Base-by-base conservation (phyloP, 2,888 invertebrate species). In the Dynastes grantii region DNA sequence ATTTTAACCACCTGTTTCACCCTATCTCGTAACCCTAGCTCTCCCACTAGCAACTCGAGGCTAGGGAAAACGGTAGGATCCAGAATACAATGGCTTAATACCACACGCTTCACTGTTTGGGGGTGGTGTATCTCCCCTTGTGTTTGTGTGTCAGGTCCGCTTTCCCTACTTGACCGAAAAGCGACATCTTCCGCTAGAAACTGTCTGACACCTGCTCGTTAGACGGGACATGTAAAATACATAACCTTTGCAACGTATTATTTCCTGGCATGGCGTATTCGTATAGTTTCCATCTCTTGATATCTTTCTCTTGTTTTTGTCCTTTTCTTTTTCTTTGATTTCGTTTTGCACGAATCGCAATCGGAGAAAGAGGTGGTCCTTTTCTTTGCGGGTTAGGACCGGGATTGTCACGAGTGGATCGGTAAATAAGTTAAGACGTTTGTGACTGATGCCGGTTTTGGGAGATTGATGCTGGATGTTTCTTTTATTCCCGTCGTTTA, bases 1-100 rank as follows among this genome's bases (percentile, higher is more conserved):
- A 63, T 63, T 63, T n/a, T 63, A 63, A 63, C 63, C 63, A 63
- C 63, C 63, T 63, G 63, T 63, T 63, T 32, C 63, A 32, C 63
- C 63, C 63, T 63, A 13, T 32, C n/a, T 2, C 45, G 45, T 45
- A 45, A 45, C 9, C 45, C 45, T 45, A 45, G 45, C 45, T 45
- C 45, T 1, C 45, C 45, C 45, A 37, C 32, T 37, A 37, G 32
- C 32, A 37, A 37, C 32, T 37, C 32, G 32, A 37, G 32, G 5
- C 22, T 22, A 22, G 22, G 22, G 22, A 22, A 22, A 22, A 22
- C 22, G 45, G 8, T 45, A 11, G 45, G 45, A 45, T 45, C 11
- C 9, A 1, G 45, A 45, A 45, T 45, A 45, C 45, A 45, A 45
- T 45, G 45, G 45, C 45, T 45, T 45, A 45, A 45, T 45, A 11